Evolutionary conservation across 2,888 invertebrate species (phyloP).

Genomic region (Phyllotreta cruciferae): DNA sequence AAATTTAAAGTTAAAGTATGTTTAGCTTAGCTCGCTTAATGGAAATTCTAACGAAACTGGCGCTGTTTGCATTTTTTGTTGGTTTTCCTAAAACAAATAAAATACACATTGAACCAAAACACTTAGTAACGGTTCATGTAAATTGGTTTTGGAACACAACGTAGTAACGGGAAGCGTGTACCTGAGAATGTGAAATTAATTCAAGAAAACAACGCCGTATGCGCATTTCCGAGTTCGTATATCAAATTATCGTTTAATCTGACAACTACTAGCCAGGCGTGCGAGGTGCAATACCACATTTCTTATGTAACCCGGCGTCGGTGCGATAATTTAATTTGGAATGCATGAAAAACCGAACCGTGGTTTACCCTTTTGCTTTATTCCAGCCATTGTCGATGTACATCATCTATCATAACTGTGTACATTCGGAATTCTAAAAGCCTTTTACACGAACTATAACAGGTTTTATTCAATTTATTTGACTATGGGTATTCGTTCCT

Average conservation of each 20-base stretch:
- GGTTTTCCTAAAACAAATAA: background rate
- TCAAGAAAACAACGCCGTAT: conserved; percentile 54
- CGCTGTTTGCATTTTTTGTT: too few relatives aligned
- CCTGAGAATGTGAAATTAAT: conserved; percentile 58
- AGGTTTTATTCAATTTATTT: too few relatives aligned
- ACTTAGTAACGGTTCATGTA: conserved; percentile 39
- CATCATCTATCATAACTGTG: too few relatives aligned
- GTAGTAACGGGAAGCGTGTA: conserved; percentile 53
- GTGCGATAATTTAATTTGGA: conserved; percentile 6
- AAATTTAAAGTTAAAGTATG: too few relatives aligned
- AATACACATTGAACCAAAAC: conserved; percentile 9
- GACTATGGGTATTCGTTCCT: too few relatives aligned
- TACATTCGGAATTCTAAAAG: too few relatives aligned
- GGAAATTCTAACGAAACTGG: too few relatives aligned
- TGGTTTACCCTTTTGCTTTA: too few relatives aligned
- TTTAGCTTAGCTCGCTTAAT: too few relatives aligned
- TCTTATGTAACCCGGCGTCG: conserved; percentile 31
- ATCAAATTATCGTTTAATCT: conserved; percentile 59
- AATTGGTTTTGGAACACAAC: conserved; percentile 50
- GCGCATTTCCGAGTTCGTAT: conserved; percentile 59
- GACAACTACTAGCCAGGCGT: conserved; percentile 56
- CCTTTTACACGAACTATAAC: too few relatives aligned
- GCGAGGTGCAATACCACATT: conserved; percentile 40
- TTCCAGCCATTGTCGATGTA: too few relatives aligned
- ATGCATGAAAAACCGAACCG: background rate